phyloP scores from a whole-genome alignment of 1,140 invertebrate genomes.

The Arctopsyche grandis region DNA sequence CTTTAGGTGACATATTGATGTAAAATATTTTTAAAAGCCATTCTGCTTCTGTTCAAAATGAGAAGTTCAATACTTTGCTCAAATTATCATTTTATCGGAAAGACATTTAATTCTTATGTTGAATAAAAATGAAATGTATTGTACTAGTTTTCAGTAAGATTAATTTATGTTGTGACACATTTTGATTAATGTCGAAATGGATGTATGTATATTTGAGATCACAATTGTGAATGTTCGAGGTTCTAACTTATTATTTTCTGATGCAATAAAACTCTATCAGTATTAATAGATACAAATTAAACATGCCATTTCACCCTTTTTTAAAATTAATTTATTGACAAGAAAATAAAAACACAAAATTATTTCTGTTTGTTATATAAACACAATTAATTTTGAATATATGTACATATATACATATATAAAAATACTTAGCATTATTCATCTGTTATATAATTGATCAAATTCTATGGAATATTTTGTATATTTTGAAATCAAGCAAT shows the following conservation, averaged over 20 bases:
- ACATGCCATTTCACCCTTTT: no score
- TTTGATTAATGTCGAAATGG: neutral
- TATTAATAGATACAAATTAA: neutral
- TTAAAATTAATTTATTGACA: no score
- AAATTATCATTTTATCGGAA: constrained; percentile 51
- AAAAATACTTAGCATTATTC: constrained; percentile 12
- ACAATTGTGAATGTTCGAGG: neutral
- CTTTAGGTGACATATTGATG: neutral
- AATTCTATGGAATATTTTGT: constrained; percentile 7
- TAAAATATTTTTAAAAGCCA: no score
- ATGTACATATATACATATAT: constrained; percentile 14
- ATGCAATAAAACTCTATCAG: neutral
- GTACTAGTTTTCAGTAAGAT: neutral
- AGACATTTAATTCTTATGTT: constrained; percentile 34
- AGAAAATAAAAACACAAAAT: no score
- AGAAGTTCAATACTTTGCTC: neutral
- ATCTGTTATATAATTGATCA: constrained; percentile 17
- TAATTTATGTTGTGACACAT: neutral
- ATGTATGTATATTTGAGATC: neutral
- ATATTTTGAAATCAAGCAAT: constrained; percentile 16
- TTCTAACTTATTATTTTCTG: no score
- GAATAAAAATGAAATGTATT: neutral
- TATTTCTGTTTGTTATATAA: no score
- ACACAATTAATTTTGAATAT: no score
- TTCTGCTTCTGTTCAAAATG: no score